phyloP scores from a whole-genome alignment of 2,113 vertebrate genomes.

The Chloebia gouldiae region DNA sequence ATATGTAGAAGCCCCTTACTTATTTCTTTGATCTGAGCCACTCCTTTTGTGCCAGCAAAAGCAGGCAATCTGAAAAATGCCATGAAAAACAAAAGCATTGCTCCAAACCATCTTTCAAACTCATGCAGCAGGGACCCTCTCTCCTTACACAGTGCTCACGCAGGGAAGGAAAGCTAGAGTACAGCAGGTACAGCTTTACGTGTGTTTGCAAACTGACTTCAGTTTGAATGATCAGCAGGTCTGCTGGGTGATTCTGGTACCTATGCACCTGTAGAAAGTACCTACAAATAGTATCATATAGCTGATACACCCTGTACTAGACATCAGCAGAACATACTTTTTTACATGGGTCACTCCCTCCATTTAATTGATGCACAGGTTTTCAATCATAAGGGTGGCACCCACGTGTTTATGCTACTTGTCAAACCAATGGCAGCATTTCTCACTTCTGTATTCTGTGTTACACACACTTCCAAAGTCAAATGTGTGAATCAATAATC shows the following conservation, averaged over 20 bases:
- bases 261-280: background rate
- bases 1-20: background rate
- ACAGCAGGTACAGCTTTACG: background rate
- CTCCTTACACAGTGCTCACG: accelerated
- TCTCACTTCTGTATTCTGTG: background rate
- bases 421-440: background rate
- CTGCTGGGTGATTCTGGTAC: background rate
- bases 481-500: background rate
- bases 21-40: background rate
- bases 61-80: background rate
- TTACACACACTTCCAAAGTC: background rate
- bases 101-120: background rate
- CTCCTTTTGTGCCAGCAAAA: background rate
- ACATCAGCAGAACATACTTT: background rate
- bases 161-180: background rate
- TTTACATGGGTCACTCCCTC: no score
- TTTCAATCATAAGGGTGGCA: background rate
- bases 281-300: background rate
- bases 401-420: background rate
- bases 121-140: background rate
- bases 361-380: background rate
- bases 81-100: accelerated
- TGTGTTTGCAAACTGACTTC: background rate
- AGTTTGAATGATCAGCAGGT: background rate
- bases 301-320: background rate